Conservation (phyloP, 1,140 invertebrate species). For the Harpegnathos saltator region DNA sequence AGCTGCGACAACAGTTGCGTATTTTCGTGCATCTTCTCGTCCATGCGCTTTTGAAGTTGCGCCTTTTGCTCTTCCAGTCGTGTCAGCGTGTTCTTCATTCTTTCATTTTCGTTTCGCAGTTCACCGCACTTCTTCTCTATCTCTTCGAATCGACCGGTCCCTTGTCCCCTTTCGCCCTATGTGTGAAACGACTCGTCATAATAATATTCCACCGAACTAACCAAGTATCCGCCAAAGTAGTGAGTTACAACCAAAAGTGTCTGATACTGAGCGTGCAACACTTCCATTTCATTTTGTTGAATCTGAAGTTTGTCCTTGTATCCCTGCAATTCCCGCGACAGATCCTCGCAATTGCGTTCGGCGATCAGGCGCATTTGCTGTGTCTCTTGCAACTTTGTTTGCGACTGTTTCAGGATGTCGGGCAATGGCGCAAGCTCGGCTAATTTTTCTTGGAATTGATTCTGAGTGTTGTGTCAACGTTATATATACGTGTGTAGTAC, state of each 20-base stretch:
- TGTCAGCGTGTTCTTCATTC: slow-evolving; percentile 82
- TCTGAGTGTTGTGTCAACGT: slow-evolving; percentile 67
- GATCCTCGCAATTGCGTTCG: slow-evolving; percentile 88
- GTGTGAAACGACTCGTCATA: slow-evolving; percentile 1
- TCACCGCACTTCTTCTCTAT: slow-evolving; percentile 86
- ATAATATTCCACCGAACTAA: slow-evolving; percentile 17
- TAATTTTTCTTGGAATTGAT: slow-evolving; percentile 91
- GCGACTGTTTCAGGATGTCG: slow-evolving; percentile 90
- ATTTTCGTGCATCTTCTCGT: slow-evolving; percentile 85
- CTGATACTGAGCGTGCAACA: slow-evolving; percentile 76
- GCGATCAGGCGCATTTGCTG: slow-evolving; percentile 89
- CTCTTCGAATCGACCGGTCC: slow-evolving; percentile 84
- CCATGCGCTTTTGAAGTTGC: slow-evolving; percentile 78
- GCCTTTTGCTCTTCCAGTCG: slow-evolving; percentile 80
- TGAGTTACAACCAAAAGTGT: slow-evolving; percentile 67
- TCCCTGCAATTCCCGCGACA: slow-evolving; percentile 87
- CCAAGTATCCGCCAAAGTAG: neutral
- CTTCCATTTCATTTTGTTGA: slow-evolving; percentile 76
- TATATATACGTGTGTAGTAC: neutral
- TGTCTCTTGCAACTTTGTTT: slow-evolving; percentile 89
- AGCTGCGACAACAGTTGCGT: slow-evolving; percentile 88
- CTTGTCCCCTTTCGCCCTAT: slow-evolving; percentile 77
- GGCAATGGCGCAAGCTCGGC: slow-evolving; percentile 90
- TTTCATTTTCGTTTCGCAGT: slow-evolving; percentile 85
- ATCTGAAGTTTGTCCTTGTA: slow-evolving; percentile 87